phyloP scores from a whole-genome alignment of 2,888 invertebrate genomes.

The Ctenicera cuprea region DNA sequence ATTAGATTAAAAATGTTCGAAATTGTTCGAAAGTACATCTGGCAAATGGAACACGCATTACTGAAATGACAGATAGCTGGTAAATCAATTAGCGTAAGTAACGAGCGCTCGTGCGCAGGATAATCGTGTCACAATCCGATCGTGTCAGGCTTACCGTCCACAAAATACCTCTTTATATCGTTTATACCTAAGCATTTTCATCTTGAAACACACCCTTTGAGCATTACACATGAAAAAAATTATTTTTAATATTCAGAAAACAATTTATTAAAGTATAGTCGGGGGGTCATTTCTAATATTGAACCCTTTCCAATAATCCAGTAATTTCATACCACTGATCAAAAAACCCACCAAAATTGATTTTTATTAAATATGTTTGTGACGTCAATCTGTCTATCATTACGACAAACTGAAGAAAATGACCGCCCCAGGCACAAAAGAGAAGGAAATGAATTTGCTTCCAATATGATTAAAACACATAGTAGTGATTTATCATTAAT shows the following conservation, averaged over 20 bases:
- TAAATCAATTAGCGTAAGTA: slow-evolving; percentile 68
- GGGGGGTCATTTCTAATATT: no score
- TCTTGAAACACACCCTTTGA: slow-evolving; percentile 10
- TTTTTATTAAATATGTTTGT: slow-evolving; percentile 13
- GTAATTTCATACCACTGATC: neutral
- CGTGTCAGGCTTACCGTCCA: slow-evolving; percentile 41
- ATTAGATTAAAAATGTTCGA: slow-evolving; percentile 67
- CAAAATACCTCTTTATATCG: slow-evolving; percentile 37
- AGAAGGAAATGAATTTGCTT: slow-evolving; percentile 46
- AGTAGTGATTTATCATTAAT: slow-evolving; percentile 64
- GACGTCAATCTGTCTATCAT: slow-evolving; percentile 25
- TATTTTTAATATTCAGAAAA: neutral
- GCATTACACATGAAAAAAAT: neutral
- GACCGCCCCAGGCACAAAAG: slow-evolving; percentile 2
- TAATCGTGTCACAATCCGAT: slow-evolving; percentile 51
- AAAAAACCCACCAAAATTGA: slow-evolving; percentile 1
- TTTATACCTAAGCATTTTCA: slow-evolving; percentile 34
- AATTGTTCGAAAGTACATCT: slow-evolving; percentile 65
- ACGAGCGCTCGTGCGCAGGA: slow-evolving; percentile 56
- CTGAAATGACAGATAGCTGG: slow-evolving; percentile 66
- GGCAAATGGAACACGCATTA: slow-evolving; percentile 66
- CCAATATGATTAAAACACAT: slow-evolving; percentile 60
- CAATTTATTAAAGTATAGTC: no score
- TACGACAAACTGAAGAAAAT: slow-evolving; percentile 7
- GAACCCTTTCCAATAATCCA: neutral